Percentiles rank a stretch among this genome's conserved stretches.
Conservation (phyloP, 2,888 invertebrate species). For the Chloroclysta siterata region DNA sequence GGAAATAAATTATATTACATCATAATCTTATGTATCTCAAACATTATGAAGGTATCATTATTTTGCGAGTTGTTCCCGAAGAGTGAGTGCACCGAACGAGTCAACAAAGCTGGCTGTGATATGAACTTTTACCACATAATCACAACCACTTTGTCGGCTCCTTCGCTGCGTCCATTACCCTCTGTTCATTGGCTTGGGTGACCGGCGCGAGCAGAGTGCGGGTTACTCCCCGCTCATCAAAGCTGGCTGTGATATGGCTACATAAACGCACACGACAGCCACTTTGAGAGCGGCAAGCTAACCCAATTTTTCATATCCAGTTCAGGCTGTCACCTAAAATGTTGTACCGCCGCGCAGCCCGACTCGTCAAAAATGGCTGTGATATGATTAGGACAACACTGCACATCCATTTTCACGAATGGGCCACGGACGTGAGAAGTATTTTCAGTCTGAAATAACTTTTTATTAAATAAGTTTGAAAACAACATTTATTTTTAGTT, state of each 20-base stretch:
- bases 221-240: slow-evolving; percentile 92
- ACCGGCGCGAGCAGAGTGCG: slow-evolving; percentile 7
- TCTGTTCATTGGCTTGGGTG: neutral
- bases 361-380: slow-evolving; percentile 98
- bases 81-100: slow-evolving; percentile 43
- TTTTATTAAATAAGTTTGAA: neutral
- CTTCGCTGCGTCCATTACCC: neutral
- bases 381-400: slow-evolving; percentile 89
- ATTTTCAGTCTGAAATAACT: slow-evolving; percentile 15
- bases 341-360: slow-evolving; percentile 82
- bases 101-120: slow-evolving; percentile 96
- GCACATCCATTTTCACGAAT: slow-evolving; percentile 93
- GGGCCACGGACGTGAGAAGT: slow-evolving; percentile 64
- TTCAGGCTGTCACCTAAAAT: neutral
- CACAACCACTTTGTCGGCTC: slow-evolving; percentile 94
- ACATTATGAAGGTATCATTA: too few species aligned
- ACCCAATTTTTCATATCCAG: neutral
- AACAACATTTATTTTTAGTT: too few species aligned
- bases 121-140: slow-evolving; percentile 88
- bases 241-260: slow-evolving; percentile 98
- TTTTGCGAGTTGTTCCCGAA: neutral
- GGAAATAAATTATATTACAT: too few species aligned
- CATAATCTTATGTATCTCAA: too few species aligned
- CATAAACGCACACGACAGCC: slow-evolving; percentile 91
- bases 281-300: slow-evolving; percentile 91